A percentile compares a stretch with the other conserved stretches of the same genome.
Evolutionary conservation across 1,140 invertebrate species (phyloP).

Genomic region (Tyrophagus putrescentiae): DNA sequence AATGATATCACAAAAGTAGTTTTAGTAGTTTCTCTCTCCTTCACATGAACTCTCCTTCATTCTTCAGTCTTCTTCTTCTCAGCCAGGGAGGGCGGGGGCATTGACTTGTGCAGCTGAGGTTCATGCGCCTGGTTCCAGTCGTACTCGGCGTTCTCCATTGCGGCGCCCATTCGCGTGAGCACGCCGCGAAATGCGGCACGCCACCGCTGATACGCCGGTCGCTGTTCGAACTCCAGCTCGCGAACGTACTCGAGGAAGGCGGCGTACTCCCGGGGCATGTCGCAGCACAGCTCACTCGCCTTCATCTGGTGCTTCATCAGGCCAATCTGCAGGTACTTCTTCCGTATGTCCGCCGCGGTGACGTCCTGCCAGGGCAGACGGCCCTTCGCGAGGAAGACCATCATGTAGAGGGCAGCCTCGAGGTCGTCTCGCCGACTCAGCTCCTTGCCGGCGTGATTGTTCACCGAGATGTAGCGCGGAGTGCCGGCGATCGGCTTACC

Average conservation of each 20-base stretch:
- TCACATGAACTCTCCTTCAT: too few species aligned
- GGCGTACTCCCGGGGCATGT: constrained; percentile 70
- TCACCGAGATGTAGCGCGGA: constrained; percentile 33
- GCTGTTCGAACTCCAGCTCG: constrained; percentile 44
- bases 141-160: neutral
- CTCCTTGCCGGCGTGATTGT: constrained; percentile 42
- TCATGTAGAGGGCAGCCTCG: constrained; percentile 98
- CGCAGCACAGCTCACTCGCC: constrained; percentile 89
- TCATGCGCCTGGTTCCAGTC: neutral
- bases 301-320: constrained; percentile 95
- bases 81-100: too few species aligned
- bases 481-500: constrained; percentile 47
- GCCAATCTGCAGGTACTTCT: constrained; percentile 98
- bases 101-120: too few species aligned
- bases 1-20: too few species aligned
- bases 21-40: too few species aligned
- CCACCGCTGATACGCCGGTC: constrained; percentile 44
- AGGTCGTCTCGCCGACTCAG: constrained; percentile 98
- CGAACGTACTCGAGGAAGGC: constrained; percentile 62
- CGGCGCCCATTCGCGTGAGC: constrained; percentile 25
- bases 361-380: constrained; percentile 98
- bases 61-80: too few species aligned
- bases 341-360: constrained; percentile 96
- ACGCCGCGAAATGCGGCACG: constrained; percentile 37
- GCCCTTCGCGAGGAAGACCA: constrained; percentile 99